Evolutionary conservation across 2,797 vertebrate genomes (phyloP), one percentile per base, ranked within the genome.

Genomic region (Oryzias sinensis): DNA sequence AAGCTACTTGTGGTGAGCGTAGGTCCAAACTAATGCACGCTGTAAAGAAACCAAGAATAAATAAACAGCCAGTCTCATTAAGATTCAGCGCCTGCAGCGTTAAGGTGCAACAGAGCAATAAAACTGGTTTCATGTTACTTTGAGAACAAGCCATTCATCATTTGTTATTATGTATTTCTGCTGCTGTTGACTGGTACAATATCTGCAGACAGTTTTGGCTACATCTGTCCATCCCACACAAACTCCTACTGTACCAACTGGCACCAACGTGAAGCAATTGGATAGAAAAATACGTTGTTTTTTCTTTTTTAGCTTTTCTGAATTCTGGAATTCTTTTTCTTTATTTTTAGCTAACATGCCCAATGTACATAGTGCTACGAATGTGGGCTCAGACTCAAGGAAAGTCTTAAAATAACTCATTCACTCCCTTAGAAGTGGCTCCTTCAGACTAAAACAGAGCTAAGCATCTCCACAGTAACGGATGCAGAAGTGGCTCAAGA

Each of bases 1-100:
- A 76, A 82, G 81, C 68, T 79, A 66, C 79, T 80, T 68, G 67
- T 69, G 74, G 72, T 4, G 33, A 84, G 73, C 63, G 62, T 78
- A 76, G 72, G 69, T 76, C 77, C 66, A 74, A 72, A 62, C 51
- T 5, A 71, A 66, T 58, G 54, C 65, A 60, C 63, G 58, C 62
- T 75, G 62, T 33, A 27, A 43, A 4, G 14, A 42, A 27, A 2
- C 18, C 11, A 47, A 52, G 22, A 20, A 48, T 8, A 6, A 27
- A 5, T 37, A 54, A 61, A 15, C 46, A n/a, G 59, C 27, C n/a
- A 42, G 43, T 42, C 37, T 59, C 57, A 82, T 80, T 65, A 66
- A 47, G 22, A 76, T 77, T 62, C 72, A 24, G 37, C 13, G 48
- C 58, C 55, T 22, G 13, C 66, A 62, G 48, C 50, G 48, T n/a